phyloP scores from a whole-genome alignment of 2,113 vertebrate genomes.

The Clarias batrachus region DNA sequence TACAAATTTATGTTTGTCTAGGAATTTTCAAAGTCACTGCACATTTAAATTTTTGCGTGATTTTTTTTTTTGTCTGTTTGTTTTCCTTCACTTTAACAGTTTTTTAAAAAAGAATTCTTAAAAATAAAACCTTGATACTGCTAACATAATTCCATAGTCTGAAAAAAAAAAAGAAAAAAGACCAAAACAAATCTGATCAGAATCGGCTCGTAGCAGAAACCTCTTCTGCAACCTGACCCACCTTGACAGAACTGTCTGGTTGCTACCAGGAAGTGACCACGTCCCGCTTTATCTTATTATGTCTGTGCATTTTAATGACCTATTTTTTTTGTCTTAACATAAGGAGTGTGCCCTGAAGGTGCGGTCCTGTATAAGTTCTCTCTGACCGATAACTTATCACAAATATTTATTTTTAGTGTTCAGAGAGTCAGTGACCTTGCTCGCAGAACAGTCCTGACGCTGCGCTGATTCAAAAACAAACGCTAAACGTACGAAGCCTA shows the following conservation, averaged over 20 bases:
- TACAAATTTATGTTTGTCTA: neutral
- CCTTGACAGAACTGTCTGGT: neutral
- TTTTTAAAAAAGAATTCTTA: neutral
- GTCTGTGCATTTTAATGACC: neutral
- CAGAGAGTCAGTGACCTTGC: neutral
- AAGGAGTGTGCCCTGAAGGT: conserved; percentile 1
- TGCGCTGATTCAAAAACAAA: neutral
- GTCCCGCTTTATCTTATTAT: neutral
- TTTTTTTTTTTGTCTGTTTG: no score
- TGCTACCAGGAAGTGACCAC: neutral
- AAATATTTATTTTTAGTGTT: neutral
- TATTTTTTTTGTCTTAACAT: neutral
- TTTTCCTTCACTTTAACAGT: neutral
- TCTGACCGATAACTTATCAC: conserved; percentile 20
- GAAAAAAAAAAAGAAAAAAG: neutral
- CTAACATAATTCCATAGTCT: neutral
- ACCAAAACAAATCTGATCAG: neutral
- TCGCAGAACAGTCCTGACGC: neutral
- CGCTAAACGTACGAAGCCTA: neutral
- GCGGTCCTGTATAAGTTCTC: neutral
- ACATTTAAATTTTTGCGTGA: neutral
- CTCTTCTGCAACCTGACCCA: neutral
- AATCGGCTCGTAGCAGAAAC: neutral
- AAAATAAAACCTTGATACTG: neutral
- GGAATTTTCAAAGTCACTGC: neutral